Percentiles rank a stretch among this genome's conserved stretches.
These are phyloP conservation scores for silkworm (Bombyx mori) DNA, from an alignment of 1,140 invertebrate genomes.

Conservation along the genomic window DNA sequence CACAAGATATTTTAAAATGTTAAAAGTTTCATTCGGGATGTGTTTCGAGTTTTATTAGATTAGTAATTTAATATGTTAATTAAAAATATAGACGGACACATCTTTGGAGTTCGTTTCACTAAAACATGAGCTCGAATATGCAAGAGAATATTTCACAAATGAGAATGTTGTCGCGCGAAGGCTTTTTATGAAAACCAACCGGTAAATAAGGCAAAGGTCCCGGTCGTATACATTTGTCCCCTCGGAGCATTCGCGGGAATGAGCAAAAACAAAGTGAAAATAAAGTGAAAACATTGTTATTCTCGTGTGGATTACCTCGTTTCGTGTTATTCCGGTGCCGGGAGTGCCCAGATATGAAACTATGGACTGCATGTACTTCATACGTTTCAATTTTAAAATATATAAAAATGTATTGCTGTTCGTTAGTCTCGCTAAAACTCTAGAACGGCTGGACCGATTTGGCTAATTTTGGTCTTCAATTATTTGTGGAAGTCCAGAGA, in stretches of 20 bases:
- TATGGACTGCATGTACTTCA: conserved; percentile 16
- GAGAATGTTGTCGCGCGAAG: conserved; percentile 13
- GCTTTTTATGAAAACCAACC: conserved; percentile 28
- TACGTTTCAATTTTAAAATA: conserved; percentile 19
- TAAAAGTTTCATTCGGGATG: too few species aligned
- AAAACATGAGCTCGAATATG: conserved; percentile 1
- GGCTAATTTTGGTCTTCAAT: too few species aligned
- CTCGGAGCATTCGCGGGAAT: conserved; percentile 33
- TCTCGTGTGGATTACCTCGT: conserved; percentile 40
- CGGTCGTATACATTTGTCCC: conserved; percentile 31
- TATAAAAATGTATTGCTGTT: too few species aligned
- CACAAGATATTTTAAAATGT: too few species aligned
- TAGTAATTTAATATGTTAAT: too few species aligned
- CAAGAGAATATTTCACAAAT: conserved; percentile 10
- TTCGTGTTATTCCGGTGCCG: conserved; percentile 25
- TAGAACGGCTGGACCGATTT: too few species aligned
- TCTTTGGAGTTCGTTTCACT: conserved; percentile 1
- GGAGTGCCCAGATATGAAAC: conserved; percentile 17
- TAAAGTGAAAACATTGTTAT: conserved; percentile 53
- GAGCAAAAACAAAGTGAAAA: conserved; percentile 43
- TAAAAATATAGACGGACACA: not conserved
- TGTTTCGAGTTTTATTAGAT: too few species aligned
- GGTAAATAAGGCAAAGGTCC: conserved; percentile 39
- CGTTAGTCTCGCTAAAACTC: too few species aligned
- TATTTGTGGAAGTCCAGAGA: too few species aligned